Conservation (phyloP, 2,797 vertebrate genomes). For the Sphenopsis melanotis region DNA sequence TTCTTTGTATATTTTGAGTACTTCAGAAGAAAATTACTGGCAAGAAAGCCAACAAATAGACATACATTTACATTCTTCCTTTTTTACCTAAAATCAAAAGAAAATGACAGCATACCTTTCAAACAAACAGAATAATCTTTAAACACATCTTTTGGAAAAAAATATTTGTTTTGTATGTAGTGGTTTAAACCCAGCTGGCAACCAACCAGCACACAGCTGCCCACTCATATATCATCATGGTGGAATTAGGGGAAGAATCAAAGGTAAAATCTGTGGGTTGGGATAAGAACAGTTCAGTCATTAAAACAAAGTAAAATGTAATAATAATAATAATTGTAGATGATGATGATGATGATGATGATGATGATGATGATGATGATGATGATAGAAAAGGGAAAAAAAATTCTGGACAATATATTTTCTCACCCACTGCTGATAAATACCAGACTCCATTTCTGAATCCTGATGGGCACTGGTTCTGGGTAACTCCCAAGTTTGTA, state of each 20-base stretch:
- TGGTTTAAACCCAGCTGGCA: background rate
- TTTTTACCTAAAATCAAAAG: background rate
- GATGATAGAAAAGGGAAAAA: background rate
- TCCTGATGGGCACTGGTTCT: accelerated
- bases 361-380: background rate
- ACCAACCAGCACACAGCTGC: background rate
- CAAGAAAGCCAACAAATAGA: background rate
- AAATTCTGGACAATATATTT: background rate
- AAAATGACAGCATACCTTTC: background rate
- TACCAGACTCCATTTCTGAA: background rate
- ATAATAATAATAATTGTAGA: background rate
- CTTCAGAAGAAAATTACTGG: background rate
- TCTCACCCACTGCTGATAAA: background rate
- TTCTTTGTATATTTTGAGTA: background rate
- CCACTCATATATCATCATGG: background rate
- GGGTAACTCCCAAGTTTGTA: background rate
- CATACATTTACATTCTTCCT: background rate
- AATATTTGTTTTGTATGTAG: background rate
- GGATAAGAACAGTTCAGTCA: background rate
- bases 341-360: no score
- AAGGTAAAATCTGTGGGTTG: background rate
- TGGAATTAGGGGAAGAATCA: background rate
- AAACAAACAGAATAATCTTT: background rate
- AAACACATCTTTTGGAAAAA: background rate
- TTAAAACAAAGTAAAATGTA: background rate